Conservation (phyloP, 2,888 invertebrate genomes). For the Zhuqinia jingwanae region DNA sequence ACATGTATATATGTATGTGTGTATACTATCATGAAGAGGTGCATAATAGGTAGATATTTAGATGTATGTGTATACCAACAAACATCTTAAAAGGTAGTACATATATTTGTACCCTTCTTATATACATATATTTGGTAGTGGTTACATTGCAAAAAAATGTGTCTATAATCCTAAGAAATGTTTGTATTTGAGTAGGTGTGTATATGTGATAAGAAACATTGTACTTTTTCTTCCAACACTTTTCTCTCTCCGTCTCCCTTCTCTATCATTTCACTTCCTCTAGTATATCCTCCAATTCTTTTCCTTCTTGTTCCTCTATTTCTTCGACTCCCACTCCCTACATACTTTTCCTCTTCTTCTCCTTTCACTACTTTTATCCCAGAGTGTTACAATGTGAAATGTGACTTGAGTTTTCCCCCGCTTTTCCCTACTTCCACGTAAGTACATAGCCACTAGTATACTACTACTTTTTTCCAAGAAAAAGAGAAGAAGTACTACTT, state of each 20-base stretch:
- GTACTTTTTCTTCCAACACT: conserved; percentile 18
- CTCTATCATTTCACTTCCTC: conserved; percentile 38
- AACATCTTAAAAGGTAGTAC: no score
- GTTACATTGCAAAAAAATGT: conserved; percentile 31
- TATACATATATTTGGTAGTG: neutral
- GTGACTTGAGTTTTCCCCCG: conserved; percentile 61
- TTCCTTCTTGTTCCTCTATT: conserved; percentile 5
- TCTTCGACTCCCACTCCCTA: conserved; percentile 5
- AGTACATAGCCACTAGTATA: conserved; percentile 2
- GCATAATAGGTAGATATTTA: no score
- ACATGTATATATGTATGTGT: no score
- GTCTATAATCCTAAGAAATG: no score
- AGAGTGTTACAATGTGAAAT: conserved; percentile 67
- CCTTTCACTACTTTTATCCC: conserved; percentile 56
- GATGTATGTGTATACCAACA: no score
- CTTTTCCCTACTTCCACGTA: conserved; percentile 5
- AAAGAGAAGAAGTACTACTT: conserved; percentile 16
- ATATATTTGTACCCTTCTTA: no score
- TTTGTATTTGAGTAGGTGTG: neutral
- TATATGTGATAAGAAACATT: neutral
- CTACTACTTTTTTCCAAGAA: conserved; percentile 26
- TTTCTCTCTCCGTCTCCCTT: conserved; percentile 11
- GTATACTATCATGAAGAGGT: no score
- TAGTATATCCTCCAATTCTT: conserved; percentile 44
- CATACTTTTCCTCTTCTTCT: conserved; percentile 25